phyloP scores from a whole-genome alignment of 1,140 invertebrate species.

The Drosophila yakuba region DNA sequence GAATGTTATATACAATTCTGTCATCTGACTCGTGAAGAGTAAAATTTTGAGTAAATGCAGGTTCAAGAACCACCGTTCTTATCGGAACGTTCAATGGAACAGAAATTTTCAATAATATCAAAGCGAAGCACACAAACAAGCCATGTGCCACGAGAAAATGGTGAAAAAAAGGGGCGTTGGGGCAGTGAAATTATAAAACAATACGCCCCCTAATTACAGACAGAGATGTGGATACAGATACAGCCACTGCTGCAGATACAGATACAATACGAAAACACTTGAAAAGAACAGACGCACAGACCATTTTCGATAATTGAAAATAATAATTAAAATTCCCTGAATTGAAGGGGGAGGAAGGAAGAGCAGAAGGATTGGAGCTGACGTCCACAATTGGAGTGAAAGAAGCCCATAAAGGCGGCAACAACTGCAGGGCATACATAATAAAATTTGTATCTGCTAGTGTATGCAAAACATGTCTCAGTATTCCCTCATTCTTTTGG shows the following conservation, averaged over 20 bases:
- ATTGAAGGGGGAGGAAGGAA: constrained; percentile 39
- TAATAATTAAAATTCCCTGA: constrained; percentile 84
- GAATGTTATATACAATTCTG: constrained; percentile 32
- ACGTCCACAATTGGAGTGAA: constrained; percentile 76
- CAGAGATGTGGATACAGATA: constrained; percentile 39
- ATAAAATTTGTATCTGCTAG: constrained; percentile 61
- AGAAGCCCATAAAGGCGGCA: constrained; percentile 57
- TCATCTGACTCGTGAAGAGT: constrained; percentile 50
- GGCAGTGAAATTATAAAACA: constrained; percentile 45
- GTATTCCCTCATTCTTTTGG: constrained; percentile 36
- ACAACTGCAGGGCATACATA: constrained; percentile 52
- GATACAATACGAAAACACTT: constrained; percentile 58
- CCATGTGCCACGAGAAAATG: constrained; percentile 63
- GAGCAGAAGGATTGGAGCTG: constrained; percentile 25
- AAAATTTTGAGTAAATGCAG: constrained; percentile 1
- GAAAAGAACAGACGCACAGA: constrained; percentile 63
- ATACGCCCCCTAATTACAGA: constrained; percentile 70
- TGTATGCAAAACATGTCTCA: constrained; percentile 70
- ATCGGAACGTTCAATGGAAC: constrained; percentile 29
- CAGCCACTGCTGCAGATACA: constrained; percentile 6
- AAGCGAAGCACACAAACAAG: constrained; percentile 26
- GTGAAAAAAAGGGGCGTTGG: not conserved
- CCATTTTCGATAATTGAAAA: constrained; percentile 84
- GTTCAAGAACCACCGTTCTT: constrained; percentile 14
- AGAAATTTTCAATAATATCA: constrained; percentile 74